Base-by-base conservation (phyloP, 2,113 vertebrate species). In the Parus major region DNA sequence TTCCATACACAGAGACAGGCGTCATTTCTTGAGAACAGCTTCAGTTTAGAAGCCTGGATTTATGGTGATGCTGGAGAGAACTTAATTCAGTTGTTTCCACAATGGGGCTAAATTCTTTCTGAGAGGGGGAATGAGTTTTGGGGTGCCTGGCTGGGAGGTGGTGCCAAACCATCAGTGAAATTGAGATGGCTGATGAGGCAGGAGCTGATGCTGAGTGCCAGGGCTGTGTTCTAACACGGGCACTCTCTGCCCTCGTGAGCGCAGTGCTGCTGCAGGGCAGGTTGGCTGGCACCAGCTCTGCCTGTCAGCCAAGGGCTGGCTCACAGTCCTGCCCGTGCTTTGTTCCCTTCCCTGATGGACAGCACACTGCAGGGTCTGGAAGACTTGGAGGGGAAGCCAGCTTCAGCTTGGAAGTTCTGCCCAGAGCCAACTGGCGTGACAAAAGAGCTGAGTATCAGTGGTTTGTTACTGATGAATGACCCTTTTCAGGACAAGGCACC, bases 391-490 rank as follows among this genome's bases (percentile, higher is more conserved):
- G 55, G 63, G 39, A 90, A 78, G 23, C 31, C 25, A 50, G 16
- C 42, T 86, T 86, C n/a, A 82, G 22, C 42, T 63, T 73, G 79
- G 76, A 64, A 70, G 50, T 29, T 91, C 64, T 77, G 25, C 47
- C 52, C 71, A n/a, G 52, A 82, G 83, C 93, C 79, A 80, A 71
- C 11, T 86, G 78, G 73, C 52, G 46, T 35, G 59, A 77, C 41
- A 56, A 71, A 81, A 83, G 53, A 46, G 44, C n/a, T 68, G 82
- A 44, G 20, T 71, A 81, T 64, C 57, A 78, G 29, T 49, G 16
- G 25, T 69, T 93, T 86, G 47, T 82, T 82, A 79, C 86, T 89
- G 81, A 63, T 90, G 81, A 93, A 91, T n/a, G 36, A 84, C 33
- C 28, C 86, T 95, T 94, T 93, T 94, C 52, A 92, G 22, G 33